Evolutionary conservation across 2,113 vertebrate species (phyloP).

Genomic region (Rhinolophus sinicus): DNA sequence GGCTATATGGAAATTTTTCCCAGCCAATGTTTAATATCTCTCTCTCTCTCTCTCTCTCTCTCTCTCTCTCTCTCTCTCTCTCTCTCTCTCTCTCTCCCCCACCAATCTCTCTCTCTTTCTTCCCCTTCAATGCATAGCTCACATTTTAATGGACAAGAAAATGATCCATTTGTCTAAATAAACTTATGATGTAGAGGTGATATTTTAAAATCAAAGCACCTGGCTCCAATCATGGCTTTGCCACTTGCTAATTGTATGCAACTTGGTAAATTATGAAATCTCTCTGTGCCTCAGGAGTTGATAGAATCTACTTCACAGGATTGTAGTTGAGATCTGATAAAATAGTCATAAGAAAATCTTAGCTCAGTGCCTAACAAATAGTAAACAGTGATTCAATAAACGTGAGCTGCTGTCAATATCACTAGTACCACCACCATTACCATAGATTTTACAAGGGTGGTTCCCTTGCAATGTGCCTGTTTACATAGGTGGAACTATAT

Average conservation of each 20-base stretch:
- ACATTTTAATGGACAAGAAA: not conserved
- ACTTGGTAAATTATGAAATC: not conserved
- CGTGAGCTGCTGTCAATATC: fast-evolving
- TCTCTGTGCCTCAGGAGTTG: not conserved
- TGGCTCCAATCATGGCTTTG: not conserved
- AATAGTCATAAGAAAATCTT: not conserved
- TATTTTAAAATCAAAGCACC: not conserved
- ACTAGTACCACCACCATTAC: fast-evolving
- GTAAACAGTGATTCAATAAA: not conserved
- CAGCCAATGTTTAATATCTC: not conserved
- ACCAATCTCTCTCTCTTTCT: too few relatives aligned
- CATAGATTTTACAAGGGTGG: too few relatives aligned
- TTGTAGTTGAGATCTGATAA: not conserved
- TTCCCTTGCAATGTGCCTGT: not conserved
- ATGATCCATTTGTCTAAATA: not conserved
- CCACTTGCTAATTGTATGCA: not conserved
- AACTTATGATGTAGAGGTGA: not conserved
- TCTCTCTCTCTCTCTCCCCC: too few relatives aligned
- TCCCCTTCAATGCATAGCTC: fast-evolving
- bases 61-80: too few relatives aligned
- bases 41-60: too few relatives aligned
- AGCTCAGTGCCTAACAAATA: not conserved
- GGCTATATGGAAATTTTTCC: not conserved
- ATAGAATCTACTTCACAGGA: not conserved
- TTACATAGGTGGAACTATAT: too few relatives aligned